phyloP scores from a whole-genome alignment of 2,888 invertebrate species.

The Nomada ferruginata region DNA sequence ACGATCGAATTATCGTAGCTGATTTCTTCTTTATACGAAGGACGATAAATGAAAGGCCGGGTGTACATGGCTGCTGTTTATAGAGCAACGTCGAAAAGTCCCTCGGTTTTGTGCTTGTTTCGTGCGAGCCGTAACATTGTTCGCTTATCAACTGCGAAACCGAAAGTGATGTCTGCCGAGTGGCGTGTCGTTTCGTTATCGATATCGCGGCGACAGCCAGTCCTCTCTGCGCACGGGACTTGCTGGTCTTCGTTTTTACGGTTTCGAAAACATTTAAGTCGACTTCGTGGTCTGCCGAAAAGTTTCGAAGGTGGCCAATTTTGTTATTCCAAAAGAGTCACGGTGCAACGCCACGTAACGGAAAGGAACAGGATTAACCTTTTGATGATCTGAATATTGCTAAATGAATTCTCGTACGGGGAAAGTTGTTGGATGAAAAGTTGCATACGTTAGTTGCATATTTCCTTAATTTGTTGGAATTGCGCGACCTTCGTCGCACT shows the following conservation, averaged over 20 bases:
- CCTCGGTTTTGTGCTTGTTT: not conserved
- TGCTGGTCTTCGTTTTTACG: slow-evolving; percentile 9
- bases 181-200: slow-evolving; percentile 50
- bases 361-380: no score
- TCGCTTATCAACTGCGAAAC: slow-evolving; percentile 53
- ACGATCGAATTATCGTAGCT: slow-evolving; percentile 48
- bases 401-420: no score
- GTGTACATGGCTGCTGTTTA: not conserved
- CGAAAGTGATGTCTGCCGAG: slow-evolving; percentile 37
- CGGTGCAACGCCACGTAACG: no score
- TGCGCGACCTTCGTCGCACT: not conserved
- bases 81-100: not conserved
- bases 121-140: slow-evolving; percentile 18
- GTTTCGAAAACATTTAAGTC: not conserved
- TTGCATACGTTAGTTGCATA: no score
- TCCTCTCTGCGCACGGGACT: slow-evolving; percentile 28
- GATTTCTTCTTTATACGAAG: slow-evolving; percentile 1
- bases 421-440: no score
- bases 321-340: no score
- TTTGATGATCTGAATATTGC: no score
- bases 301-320: no score
- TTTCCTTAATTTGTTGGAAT: not conserved
- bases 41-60: not conserved
- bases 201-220: slow-evolving; percentile 33
- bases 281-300: not conserved